Evolutionary conservation across 1,140 invertebrate genomes (phyloP).

Genomic region (Bombus impatiens): DNA sequence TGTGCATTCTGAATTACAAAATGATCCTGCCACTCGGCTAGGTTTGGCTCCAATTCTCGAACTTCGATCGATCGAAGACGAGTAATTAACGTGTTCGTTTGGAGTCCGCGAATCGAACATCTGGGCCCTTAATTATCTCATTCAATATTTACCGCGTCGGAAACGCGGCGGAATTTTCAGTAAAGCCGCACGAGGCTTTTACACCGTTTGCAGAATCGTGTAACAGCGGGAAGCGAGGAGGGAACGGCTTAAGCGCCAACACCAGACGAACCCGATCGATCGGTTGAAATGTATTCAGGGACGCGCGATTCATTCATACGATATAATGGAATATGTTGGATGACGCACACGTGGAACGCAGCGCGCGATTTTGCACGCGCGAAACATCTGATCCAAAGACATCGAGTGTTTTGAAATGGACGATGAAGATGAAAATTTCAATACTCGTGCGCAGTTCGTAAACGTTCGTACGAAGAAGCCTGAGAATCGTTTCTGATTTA

Average conservation of each 20-base stretch:
- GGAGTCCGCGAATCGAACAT: background rate
- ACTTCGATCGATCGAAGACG: background rate
- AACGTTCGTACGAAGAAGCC: too few relatives aligned
- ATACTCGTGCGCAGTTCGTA: too few relatives aligned
- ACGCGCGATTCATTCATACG: conserved; percentile 62
- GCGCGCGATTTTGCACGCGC: conserved; percentile 36
- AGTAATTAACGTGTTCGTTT: conserved; percentile 3
- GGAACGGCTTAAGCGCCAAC: conserved; percentile 19
- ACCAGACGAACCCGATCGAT: conserved; percentile 51
- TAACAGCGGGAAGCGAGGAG: background rate
- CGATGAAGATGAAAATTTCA: background rate
- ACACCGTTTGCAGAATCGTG: background rate
- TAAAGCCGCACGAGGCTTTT: background rate
- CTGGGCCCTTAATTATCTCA: conserved; percentile 11
- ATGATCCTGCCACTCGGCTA: too few relatives aligned
- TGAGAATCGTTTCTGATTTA: too few relatives aligned
- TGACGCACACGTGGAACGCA: conserved; percentile 18
- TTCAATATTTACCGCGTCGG: background rate
- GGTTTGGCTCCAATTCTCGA: background rate
- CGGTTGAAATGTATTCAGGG: conserved; percentile 59
- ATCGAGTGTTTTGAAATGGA: background rate
- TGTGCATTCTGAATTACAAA: background rate
- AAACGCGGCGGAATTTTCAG: background rate
- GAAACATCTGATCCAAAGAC: conserved; percentile 43
- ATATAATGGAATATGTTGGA: conserved; percentile 54